These are phyloP conservation scores for Archaeoteleia sp. DNA, from an alignment of 2,888 invertebrate genomes.

Conservation along the genomic window DNA sequence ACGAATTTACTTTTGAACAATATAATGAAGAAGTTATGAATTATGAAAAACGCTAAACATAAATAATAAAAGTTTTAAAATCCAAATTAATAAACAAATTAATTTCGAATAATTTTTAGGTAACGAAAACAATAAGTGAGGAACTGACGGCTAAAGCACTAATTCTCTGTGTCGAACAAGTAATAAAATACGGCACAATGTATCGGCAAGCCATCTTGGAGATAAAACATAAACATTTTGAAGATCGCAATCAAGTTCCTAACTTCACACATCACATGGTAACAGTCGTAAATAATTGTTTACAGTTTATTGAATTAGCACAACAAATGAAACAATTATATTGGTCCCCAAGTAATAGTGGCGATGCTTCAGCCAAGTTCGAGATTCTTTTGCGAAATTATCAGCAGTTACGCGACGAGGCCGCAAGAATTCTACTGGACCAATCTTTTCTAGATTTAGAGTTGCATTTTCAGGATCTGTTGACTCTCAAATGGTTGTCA, in stretches of 20 bases:
- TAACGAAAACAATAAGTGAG: conserved; percentile 84
- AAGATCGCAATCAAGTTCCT: conserved; percentile 89
- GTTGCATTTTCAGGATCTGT: conserved; percentile 91
- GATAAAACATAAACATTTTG: conserved; percentile 93
- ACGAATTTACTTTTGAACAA: no score
- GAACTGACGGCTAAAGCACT: conserved; percentile 92
- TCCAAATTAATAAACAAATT: no score
- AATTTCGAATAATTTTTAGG: no score
- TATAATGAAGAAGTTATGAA: no score
- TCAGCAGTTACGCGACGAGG: conserved; percentile 84
- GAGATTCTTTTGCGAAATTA: conserved; percentile 81
- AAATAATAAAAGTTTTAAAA: no score
- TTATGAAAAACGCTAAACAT: no score
- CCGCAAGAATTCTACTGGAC: conserved; percentile 87
- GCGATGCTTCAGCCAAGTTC: conserved; percentile 80
- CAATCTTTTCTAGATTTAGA: conserved; percentile 96
- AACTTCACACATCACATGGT: conserved; percentile 97
- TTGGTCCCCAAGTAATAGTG: conserved; percentile 80
- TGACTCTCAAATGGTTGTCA: conserved; percentile 90
- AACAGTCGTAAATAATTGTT: conserved; percentile 95
- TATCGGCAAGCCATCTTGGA: conserved; percentile 91
- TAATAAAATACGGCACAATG: conserved; percentile 89
- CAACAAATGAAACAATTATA: conserved; percentile 88
- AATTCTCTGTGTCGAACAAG: conserved; percentile 91
- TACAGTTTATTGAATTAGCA: conserved; percentile 91